A percentile compares a stretch with the other conserved stretches of the same genome.
Conservation (phyloP, 35 echinoderm and acorn worm genomes). For the Eucidaris tribuloides region DNA sequence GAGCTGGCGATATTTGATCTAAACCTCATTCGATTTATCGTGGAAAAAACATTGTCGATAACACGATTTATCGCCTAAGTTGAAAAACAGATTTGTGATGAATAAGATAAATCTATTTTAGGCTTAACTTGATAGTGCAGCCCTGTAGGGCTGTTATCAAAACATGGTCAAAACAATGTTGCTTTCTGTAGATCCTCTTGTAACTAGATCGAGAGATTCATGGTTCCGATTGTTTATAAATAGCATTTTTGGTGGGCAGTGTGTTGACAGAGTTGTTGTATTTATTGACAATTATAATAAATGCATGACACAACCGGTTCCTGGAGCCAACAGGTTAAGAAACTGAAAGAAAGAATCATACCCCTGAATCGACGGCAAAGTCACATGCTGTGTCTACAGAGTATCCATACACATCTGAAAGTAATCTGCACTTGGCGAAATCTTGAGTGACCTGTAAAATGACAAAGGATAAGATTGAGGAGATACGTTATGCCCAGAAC, state of each 20-base stretch:
- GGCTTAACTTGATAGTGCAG: too few relatives aligned
- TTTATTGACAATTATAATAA: too few relatives aligned
- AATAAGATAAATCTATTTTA: too few relatives aligned
- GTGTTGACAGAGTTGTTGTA: too few relatives aligned
- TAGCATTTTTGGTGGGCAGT: neutral
- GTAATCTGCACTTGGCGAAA: constrained; percentile 51
- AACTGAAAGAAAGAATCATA: constrained; percentile 7
- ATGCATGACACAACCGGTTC: neutral
- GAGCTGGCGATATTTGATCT: too few relatives aligned
- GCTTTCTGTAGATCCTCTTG: neutral
- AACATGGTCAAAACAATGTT: too few relatives aligned
- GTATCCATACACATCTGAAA: constrained; percentile 39
- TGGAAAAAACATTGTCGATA: too few relatives aligned
- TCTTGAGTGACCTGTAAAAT: constrained; percentile 59
- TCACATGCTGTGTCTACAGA: constrained; percentile 39
- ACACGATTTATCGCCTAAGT: too few relatives aligned
- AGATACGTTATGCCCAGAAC: neutral
- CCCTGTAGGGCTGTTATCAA: too few relatives aligned
- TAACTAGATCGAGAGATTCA: neutral
- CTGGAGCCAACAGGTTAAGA: neutral
- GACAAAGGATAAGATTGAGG: neutral
- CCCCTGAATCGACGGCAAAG: constrained; percentile 51
- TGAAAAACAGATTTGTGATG: too few relatives aligned
- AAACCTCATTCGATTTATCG: too few relatives aligned
- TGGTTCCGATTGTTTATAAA: neutral